Evolutionary conservation across 53 echinoderm and acorn worm species (phyloP), one percentile per base, ranked within the genome.

Genomic region (Zoroaster sp.): DNA sequence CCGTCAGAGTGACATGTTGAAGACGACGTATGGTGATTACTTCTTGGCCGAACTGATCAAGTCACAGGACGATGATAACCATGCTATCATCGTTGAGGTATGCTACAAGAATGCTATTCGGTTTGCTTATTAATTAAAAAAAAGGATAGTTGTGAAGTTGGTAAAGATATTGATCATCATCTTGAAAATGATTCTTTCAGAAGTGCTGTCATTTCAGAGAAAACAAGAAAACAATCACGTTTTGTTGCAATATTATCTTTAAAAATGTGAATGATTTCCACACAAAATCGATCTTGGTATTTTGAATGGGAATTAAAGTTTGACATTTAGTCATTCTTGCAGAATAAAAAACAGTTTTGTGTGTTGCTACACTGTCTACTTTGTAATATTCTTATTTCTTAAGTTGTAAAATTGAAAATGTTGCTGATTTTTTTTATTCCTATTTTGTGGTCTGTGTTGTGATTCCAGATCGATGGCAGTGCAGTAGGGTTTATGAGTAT

Each of bases 1-100:
- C 76, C 93, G 96, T 77, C 99, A 99, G 94, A 99, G 99, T 94
- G 96, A 99, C 89, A 99, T 99, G 99, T 77, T 99, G n/a, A 94
- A 89, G n/a, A 93, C 89, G 5, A 94, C 94, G 17, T 99, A 99
- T 70, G 99, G 99, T 20, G 83, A 91, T 87, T 99, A 78, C 89
- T 99, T 99, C 69, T 73, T 99, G 40, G 99, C 99, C 13, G 99
- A 99, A 69, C 73, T 99, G 69, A 99, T 99, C 21, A 96, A 99
- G 63, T 94, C 96, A n/a, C 99, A 99, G 59, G 88, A 99, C 86
- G 86, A 93, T 9, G 79, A 91, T 34, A 94, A 99, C 79, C 99
- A 96, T 78, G 94, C 94, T 40, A 87, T 99, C 14, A 93, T 99
- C 44, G 95, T 95, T 20, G 99, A 99, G 99, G 99, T 96, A 39